Evolutionary conservation across 2,888 invertebrate species (phyloP).

Genomic region (Drosophila paucipuncta): DNA sequence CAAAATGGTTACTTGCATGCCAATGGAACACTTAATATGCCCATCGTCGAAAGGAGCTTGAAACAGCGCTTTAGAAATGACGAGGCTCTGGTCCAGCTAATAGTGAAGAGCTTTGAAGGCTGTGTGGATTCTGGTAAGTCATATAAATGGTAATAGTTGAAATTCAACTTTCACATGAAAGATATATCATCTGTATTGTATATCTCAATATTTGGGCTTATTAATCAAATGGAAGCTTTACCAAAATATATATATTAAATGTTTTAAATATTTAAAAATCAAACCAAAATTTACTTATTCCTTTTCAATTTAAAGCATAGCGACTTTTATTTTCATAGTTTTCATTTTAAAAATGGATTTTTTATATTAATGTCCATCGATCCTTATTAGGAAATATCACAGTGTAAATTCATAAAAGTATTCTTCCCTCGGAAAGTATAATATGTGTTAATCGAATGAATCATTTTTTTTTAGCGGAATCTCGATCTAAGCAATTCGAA

Average conservation of each 20-base stretch:
- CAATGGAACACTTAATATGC: slow-evolving; percentile 55
- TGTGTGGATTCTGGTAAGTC: slow-evolving; percentile 47
- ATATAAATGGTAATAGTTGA: background rate
- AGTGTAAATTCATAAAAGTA: background rate
- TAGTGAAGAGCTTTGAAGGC: slow-evolving; percentile 35
- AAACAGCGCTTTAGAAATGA: slow-evolving; percentile 54
- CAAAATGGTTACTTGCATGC: slow-evolving; percentile 40
- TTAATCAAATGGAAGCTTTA: too few species aligned
- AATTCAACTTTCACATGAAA: background rate
- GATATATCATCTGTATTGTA: background rate
- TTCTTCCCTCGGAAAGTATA: background rate
- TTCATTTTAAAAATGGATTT: background rate
- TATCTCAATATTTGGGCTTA: background rate
- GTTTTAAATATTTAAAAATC: too few species aligned
- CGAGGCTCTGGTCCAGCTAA: slow-evolving; percentile 30
- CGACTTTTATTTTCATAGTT: background rate
- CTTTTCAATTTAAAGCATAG: background rate
- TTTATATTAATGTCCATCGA: background rate
- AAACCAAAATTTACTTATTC: background rate
- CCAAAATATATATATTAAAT: too few species aligned
- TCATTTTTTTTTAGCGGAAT: slow-evolving; percentile 33
- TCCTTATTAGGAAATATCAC: background rate
- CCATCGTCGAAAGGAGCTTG: slow-evolving; percentile 36
- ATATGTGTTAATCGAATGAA: background rate
- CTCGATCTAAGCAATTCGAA: slow-evolving; percentile 41